Conservation (phyloP, 2,888 invertebrate species). For the Meiosimyza platycephala region DNA sequence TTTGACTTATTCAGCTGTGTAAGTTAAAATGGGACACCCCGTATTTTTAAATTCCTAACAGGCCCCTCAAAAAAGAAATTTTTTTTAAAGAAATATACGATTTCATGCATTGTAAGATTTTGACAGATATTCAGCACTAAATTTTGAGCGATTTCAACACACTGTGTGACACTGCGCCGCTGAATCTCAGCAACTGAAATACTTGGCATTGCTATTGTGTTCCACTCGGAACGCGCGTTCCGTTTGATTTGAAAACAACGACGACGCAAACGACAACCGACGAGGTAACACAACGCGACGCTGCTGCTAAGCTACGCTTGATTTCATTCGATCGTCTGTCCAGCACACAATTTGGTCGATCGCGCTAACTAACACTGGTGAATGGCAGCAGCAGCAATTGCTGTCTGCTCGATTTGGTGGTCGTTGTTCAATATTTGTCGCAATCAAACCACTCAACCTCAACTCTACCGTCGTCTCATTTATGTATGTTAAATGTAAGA, state of each 20-base stretch:
- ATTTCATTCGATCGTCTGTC: conserved; percentile 5
- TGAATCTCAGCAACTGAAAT: too few species aligned
- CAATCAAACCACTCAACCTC: conserved; percentile 15
- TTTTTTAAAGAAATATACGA: too few species aligned
- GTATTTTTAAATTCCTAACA: too few species aligned
- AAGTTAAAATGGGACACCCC: too few species aligned
- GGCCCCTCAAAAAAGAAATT: too few species aligned
- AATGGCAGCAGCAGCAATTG: background rate
- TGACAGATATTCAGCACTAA: too few species aligned
- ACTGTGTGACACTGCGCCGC: too few species aligned
- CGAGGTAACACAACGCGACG: background rate
- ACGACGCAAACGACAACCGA: background rate
- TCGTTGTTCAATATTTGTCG: conserved; percentile 27
- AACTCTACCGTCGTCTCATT: background rate
- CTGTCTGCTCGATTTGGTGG: background rate
- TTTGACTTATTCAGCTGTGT: too few species aligned
- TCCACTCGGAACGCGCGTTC: conserved; percentile 3
- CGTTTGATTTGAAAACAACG: conserved; percentile 19
- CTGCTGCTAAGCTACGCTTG: conserved; percentile 23
- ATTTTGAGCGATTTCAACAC: too few species aligned
- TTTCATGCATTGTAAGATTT: too few species aligned
- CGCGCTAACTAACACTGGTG: conserved; percentile 6
- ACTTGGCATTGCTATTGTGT: too few species aligned
- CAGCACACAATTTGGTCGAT: conserved; percentile 1
- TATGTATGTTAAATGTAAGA: background rate